phyloP scores from a whole-genome alignment of 92 coral and sea anemone species.

The Anthopleura xanthogrammica region DNA sequence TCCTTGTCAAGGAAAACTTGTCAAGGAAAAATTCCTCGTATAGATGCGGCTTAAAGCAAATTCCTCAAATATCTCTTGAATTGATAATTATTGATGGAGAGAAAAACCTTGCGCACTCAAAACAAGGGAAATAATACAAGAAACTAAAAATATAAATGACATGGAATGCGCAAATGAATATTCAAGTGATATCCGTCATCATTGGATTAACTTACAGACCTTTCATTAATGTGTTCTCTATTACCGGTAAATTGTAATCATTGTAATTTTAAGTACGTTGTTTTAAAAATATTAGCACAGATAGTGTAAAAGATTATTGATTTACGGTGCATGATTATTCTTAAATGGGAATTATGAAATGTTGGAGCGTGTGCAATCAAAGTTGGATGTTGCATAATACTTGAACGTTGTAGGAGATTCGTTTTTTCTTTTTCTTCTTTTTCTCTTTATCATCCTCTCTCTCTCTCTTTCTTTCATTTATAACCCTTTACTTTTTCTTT shows the following conservation, averaged over 20 bases:
- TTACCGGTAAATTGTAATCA: neutral
- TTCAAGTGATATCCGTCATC: neutral
- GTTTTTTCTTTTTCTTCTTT: neutral
- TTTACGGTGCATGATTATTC: neutral
- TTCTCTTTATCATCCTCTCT: neutral
- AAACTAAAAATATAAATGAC: neutral
- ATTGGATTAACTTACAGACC: neutral
- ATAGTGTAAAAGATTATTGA: neutral
- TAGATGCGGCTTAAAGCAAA: too few species aligned
- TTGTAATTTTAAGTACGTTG: neutral
- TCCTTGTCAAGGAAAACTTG: too few species aligned
- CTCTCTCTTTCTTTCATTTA: too few species aligned
- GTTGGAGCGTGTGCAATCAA: neutral
- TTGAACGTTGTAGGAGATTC: neutral
- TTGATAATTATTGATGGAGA: too few species aligned
- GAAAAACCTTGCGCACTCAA: neutral
- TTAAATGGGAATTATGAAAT: neutral
- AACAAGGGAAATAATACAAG: neutral
- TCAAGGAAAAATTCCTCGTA: too few species aligned
- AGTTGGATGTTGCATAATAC: neutral
- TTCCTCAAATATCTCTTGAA: too few species aligned
- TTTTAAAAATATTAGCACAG: neutral
- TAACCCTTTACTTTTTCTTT: too few species aligned
- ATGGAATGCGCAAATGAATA: neutral
- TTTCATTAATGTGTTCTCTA: neutral